Conservation (phyloP, 2,888 invertebrate genomes). For the Parelbella ahira region DNA sequence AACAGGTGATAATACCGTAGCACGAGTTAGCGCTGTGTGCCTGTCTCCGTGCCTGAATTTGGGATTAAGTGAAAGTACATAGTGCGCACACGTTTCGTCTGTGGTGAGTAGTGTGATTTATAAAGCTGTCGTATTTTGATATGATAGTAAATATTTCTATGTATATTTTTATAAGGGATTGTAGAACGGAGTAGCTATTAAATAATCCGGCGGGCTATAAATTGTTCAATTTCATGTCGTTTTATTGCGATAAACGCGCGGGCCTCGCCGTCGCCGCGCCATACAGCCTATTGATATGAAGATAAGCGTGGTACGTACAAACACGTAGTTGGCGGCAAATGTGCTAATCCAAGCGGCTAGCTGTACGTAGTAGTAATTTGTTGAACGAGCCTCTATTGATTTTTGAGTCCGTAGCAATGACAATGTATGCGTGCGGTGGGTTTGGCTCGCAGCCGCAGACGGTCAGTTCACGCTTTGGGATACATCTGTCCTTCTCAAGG, state of each 20-base stretch:
- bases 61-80: constrained; percentile 14
- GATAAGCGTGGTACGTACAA: background rate
- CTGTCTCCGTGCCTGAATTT: constrained; percentile 29
- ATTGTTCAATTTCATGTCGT: constrained; percentile 27
- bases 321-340: background rate
- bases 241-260: constrained; percentile 24
- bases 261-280: constrained; percentile 2
- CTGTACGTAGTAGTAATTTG: background rate
- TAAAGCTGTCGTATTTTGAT: background rate
- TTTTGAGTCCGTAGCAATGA: constrained; percentile 23
- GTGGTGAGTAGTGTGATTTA: constrained; percentile 22
- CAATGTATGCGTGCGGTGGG: constrained; percentile 17
- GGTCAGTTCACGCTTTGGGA: constrained; percentile 31
- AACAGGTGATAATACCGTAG: constrained; percentile 44
- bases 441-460: constrained; percentile 16
- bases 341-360: constrained; percentile 5
- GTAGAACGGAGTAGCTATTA: constrained; percentile 5
- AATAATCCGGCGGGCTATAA: constrained; percentile 24
- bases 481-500: constrained; percentile 62
- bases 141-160: background rate
- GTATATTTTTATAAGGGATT: constrained; percentile 5
- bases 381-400: constrained; percentile 13
- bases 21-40: constrained; percentile 52
- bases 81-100: constrained; percentile 6
- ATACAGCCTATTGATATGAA: background rate